Percentiles rank a stretch among this genome's conserved stretches.
Evolutionary conservation across 1,140 invertebrate species (phyloP).

Genomic region (Hetaerina americana): DNA sequence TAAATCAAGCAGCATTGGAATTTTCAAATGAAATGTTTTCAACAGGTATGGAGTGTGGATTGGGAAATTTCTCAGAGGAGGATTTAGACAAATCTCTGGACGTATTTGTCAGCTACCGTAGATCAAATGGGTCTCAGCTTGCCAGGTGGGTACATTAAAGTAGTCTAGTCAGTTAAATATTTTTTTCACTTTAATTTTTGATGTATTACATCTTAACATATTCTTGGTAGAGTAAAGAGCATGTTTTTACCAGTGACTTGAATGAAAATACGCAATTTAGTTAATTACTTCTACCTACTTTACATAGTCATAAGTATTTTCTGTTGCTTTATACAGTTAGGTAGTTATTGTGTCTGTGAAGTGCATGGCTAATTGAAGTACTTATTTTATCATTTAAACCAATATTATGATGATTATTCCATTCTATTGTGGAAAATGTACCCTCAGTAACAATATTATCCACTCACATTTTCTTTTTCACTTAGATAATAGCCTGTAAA

Average conservation of each 20-base stretch:
- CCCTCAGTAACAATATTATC: no score
- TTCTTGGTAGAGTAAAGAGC: neutral
- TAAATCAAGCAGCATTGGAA: no score
- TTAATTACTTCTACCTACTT: no score
- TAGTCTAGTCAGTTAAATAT: neutral
- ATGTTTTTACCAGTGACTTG: neutral
- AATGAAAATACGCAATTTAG: neutral
- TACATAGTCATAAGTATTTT: no score
- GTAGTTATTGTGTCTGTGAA: no score
- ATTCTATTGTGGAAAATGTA: no score
- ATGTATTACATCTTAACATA: neutral
- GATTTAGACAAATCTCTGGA: constrained; percentile 79
- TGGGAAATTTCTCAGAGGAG: constrained; percentile 50
- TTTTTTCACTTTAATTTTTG: constrained; percentile 2
- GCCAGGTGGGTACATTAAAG: constrained; percentile 44
- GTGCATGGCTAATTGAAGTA: no score
- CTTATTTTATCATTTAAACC: no score
- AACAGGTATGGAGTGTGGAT: constrained; percentile 41
- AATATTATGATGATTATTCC: no score
- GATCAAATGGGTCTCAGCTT: constrained; percentile 95
- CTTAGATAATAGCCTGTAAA: no score
- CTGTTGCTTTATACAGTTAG: no score
- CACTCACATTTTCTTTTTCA: no score
- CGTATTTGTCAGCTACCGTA: constrained; percentile 95
- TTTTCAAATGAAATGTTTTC: constrained; percentile 16